Evolutionary conservation across 2,888 invertebrate genomes (phyloP).

Genomic region (Azorinus chamasolen): DNA sequence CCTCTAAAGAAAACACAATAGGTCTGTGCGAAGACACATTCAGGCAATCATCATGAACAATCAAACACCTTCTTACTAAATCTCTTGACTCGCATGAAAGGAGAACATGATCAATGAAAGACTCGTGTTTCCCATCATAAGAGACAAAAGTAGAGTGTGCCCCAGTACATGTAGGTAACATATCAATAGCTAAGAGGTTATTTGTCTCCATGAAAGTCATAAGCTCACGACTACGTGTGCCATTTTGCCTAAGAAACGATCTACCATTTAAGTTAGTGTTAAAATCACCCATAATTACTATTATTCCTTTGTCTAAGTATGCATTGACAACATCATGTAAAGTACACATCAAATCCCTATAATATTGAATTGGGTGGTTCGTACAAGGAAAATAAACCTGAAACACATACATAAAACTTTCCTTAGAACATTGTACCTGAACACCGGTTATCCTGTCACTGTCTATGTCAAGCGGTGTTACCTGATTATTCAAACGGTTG

Average conservation of each 20-base stretch:
- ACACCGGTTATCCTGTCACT: slow-evolving; percentile 17
- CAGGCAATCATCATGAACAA: slow-evolving; percentile 3
- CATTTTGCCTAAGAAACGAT: slow-evolving; percentile 3
- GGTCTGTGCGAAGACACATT: slow-evolving; percentile 14
- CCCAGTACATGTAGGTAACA: slow-evolving; percentile 5
- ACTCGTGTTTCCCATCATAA: background rate
- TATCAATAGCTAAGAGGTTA: background rate
- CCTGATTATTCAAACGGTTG: background rate
- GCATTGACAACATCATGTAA: background rate
- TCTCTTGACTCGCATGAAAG: background rate
- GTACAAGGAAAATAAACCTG: slow-evolving; percentile 17
- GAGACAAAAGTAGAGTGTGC: slow-evolving; percentile 5
- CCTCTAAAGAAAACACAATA: background rate
- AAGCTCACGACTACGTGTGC: background rate
- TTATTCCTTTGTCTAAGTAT: background rate
- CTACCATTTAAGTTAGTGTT: slow-evolving; percentile 11
- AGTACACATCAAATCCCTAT: background rate
- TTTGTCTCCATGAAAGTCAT: background rate
- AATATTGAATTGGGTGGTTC: slow-evolving; percentile 7
- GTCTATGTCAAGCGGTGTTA: background rate
- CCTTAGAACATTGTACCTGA: slow-evolving; percentile 3
- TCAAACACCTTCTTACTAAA: background rate
- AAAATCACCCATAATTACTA: slow-evolving; percentile 12
- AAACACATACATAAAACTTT: background rate
- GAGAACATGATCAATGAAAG: slow-evolving; percentile 12